These are phyloP conservation scores for Thermophis baileyi DNA, from an alignment of 2,113 vertebrate genomes.

Conservation along the genomic window DNA sequence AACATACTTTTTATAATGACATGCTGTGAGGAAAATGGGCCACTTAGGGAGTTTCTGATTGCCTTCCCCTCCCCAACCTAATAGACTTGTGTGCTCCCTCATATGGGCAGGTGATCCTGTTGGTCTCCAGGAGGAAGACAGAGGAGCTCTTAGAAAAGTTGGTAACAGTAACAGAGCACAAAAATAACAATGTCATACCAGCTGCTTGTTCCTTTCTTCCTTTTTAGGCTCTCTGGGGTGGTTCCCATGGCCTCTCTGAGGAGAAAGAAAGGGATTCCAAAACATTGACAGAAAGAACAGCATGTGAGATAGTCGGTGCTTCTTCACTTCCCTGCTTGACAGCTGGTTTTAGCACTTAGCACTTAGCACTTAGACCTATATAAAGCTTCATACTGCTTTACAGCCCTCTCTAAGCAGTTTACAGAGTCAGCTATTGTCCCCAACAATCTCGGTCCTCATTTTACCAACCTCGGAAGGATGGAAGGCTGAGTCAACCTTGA, in stretches of 20 bases:
- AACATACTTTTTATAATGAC: not conserved
- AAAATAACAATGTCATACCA: not conserved
- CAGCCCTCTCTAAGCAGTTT: too few species aligned
- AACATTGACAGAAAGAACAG: not conserved
- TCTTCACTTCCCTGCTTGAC: not conserved
- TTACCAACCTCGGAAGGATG: too few species aligned
- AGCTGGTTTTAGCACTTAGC: not conserved
- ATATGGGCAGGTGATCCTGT: not conserved
- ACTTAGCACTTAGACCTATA: too few species aligned
- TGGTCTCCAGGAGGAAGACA: not conserved
- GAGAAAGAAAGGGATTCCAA: not conserved
- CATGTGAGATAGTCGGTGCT: not conserved
- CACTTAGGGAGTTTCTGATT: not conserved
- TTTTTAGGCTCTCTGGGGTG: not conserved
- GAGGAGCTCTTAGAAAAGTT: not conserved
- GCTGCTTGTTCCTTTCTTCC: not conserved
- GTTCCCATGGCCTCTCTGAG: not conserved
- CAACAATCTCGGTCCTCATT: too few species aligned
- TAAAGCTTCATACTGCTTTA: too few species aligned
- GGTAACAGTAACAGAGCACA: not conserved
- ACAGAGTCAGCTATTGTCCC: too few species aligned
- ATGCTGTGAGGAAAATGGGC: not conserved
- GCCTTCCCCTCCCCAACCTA: not conserved
- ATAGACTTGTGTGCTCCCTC: not conserved
- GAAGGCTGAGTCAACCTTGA: too few species aligned